Evolutionary conservation across 1,140 invertebrate genomes (phyloP).

Genomic region (Asobara japonica): DNA sequence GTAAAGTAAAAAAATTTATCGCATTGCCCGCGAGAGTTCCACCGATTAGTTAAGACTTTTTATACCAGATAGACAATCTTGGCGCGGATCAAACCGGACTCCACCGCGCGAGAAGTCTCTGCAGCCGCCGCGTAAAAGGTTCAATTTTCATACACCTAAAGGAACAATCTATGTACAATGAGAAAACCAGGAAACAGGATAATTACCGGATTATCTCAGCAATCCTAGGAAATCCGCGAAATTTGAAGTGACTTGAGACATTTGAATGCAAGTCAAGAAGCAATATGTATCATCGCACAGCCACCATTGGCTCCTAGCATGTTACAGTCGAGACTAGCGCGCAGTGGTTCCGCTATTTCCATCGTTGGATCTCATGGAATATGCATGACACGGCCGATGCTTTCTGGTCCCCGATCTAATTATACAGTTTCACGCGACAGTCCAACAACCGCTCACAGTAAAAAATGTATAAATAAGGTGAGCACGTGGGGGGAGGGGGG

Average conservation of each 20-base stretch:
- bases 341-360: slow-evolving; percentile 15
- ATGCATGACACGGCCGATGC: slow-evolving; percentile 62
- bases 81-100: too few species aligned
- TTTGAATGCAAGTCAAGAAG: slow-evolving; percentile 12
- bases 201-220: too few species aligned
- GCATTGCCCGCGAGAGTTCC: too few species aligned
- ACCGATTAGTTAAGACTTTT: too few species aligned
- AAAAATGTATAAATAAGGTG: not conserved
- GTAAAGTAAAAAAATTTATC: too few species aligned
- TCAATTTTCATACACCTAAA: too few species aligned
- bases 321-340: not conserved
- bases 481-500: not conserved
- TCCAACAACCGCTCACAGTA: slow-evolving; percentile 6
- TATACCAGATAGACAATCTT: too few species aligned
- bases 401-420: slow-evolving; percentile 59
- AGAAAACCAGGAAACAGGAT: too few species aligned
- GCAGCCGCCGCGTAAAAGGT: too few species aligned
- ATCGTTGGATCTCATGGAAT: slow-evolving; percentile 52
- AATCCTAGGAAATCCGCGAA: not conserved
- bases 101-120: too few species aligned
- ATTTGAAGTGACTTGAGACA: not conserved
- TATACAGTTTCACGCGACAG: slow-evolving; percentile 57
- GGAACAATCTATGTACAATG: too few species aligned
- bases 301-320: not conserved
- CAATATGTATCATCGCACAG: slow-evolving; percentile 6